Evolutionary conservation across 2,888 invertebrate genomes (phyloP), one percentile per base, ranked within the genome.

Genomic region (Stenodema calcarata): DNA sequence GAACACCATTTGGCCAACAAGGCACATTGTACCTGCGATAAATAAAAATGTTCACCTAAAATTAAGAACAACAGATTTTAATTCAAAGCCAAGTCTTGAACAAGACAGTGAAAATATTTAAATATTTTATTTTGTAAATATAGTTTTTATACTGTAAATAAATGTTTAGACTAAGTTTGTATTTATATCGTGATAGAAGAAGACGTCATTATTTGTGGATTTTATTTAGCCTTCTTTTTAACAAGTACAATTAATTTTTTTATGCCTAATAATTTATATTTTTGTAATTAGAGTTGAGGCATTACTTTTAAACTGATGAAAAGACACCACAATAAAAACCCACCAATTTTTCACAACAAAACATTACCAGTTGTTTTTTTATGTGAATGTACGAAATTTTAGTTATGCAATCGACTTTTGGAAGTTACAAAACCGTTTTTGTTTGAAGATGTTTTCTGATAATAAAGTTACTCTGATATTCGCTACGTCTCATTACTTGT

Each of bases 81-180:
- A 78, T 27, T 78, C 78, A 78, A 35, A 47, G 42, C 62, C 62
- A 23, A 9, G 62, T 62, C 62, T 81, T 54, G 27, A 54, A 35
- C 35, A 62, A 54, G 62, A 12, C 62, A 27, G n/a, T n/a, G n/a
- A 27, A 62, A 23, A 18, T 62, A 62, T 62, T 62, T 62, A 62
- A 62, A 62, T 47, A 9, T 47, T 84, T 73, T n/a, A n/a, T 62
- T 73, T 70, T 84, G 84, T 84, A 84, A 73, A 84, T 75, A 84
- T 84, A 84, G 50, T 47, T 73, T 84, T 75, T 75, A 47, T 75
- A 83, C 84, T 84, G 84, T 84, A 73, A 75, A 84, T 84, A 84
- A 44, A 70, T 28, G 23, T 44, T 23, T 75, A 84, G 73, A 11
- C 75, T 73, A 41, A 75, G 27, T 47, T 62, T 62, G 62, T 62